A percentile compares a stretch with the other conserved stretches of the same genome.
phyloP scores from a whole-genome alignment of 2,113 vertebrate species.

The Eptesicus fuscus region DNA sequence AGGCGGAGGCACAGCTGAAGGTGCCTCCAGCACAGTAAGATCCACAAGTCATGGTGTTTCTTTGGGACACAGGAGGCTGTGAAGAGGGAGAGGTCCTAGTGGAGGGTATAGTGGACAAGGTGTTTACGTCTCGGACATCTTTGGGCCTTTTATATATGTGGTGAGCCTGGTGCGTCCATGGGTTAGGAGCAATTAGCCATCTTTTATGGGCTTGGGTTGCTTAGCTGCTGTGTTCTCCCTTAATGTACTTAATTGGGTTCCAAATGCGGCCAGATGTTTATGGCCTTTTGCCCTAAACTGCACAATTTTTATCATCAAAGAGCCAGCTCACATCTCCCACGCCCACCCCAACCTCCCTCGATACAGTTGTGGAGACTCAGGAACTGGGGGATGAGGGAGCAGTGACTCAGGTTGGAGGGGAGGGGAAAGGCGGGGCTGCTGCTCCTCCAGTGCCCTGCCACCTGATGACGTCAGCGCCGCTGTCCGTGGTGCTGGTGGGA shows the following conservation, averaged over 20 bases:
- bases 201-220: conserved; percentile 72
- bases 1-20: conserved; percentile 53
- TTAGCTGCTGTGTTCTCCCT: conserved; percentile 51
- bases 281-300: conserved; percentile 53
- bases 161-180: background rate
- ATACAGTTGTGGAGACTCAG: background rate
- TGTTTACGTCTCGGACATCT: background rate
- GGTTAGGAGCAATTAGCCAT: conserved; percentile 41
- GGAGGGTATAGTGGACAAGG: background rate
- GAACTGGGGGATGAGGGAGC: background rate
- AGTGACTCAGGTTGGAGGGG: background rate
- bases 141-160: conserved; percentile 61
- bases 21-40: conserved; percentile 19
- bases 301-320: conserved; percentile 72
- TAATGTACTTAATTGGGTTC: conserved; percentile 65
- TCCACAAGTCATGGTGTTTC: conserved; percentile 62
- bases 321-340: conserved; percentile 36
- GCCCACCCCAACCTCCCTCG: background rate
- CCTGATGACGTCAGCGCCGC: fast-evolving
- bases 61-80: background rate
- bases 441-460: fast-evolving
- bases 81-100: background rate
- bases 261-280: conserved; percentile 50
- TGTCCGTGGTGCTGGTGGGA: conserved; percentile 57
- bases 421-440: background rate